These are phyloP conservation scores for Pterois miles DNA, from an alignment of 2,797 vertebrate genomes.

Conservation along the genomic window DNA sequence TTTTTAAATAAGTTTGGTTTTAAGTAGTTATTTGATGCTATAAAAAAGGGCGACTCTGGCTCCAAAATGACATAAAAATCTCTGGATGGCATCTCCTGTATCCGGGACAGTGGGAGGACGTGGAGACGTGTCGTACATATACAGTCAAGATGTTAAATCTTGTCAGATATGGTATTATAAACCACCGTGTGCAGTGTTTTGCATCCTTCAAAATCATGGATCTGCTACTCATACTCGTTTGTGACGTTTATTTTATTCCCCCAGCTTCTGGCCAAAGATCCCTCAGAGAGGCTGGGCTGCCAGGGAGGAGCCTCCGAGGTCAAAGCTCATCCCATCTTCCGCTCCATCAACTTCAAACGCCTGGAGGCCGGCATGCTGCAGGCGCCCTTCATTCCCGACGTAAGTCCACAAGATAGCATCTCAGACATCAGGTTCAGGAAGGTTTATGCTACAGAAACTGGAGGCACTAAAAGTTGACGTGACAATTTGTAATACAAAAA, in stretches of 20 bases:
- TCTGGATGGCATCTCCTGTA: no score
- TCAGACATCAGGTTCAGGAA: not conserved
- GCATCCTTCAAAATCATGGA: not conserved
- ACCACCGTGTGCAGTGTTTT: not conserved
- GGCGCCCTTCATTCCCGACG: constrained; percentile 94
- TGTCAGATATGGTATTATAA: not conserved
- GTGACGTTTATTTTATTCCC: not conserved
- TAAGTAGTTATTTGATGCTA: no score
- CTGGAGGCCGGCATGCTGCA: constrained; percentile 95
- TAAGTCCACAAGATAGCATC: constrained; percentile 73
- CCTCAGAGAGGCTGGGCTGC: constrained; percentile 89
- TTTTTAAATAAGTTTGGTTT: no score
- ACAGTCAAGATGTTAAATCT: not conserved
- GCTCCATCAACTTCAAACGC: constrained; percentile 94
- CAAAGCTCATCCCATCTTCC: constrained; percentile 92
- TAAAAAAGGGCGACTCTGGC: no score
- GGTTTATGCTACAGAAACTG: not conserved
- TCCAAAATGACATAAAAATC: no score
- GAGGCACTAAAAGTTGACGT: no score
- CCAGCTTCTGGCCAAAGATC: constrained; percentile 93
- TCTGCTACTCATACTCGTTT: not conserved
- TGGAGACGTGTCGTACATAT: no score
- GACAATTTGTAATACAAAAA: not conserved
- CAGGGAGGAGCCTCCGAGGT: constrained; percentile 90
- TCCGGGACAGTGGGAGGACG: no score